A percentile compares a stretch with the other conserved stretches of the same genome.
Evolutionary conservation across 2,113 vertebrate species (phyloP).

Genomic region (Macquaria ambigua): DNA sequence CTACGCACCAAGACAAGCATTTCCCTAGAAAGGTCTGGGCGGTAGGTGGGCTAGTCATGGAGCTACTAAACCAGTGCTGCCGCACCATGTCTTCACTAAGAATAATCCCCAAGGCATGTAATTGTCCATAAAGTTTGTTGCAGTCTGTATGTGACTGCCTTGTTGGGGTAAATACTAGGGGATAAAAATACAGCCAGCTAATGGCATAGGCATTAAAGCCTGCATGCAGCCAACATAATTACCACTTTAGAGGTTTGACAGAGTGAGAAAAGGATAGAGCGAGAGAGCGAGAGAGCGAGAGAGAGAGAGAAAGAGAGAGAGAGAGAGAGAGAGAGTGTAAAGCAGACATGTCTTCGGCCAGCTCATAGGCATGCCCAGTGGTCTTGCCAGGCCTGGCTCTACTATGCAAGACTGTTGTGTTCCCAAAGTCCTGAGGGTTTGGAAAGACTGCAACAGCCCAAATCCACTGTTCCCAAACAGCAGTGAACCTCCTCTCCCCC

Average conservation of each 20-base stretch:
- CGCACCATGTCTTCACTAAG: conserved; percentile 48
- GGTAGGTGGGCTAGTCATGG: conserved; percentile 27
- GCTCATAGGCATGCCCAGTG: conserved; percentile 39
- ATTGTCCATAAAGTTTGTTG: conserved; percentile 56
- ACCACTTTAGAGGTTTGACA: conserved; percentile 63
- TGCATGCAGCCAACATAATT: conserved; percentile 74
- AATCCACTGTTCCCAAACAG: conserved; percentile 55
- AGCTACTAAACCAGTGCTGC: conserved; percentile 38
- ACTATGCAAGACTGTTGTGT: conserved; percentile 56
- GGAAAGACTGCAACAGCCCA: conserved; percentile 40
- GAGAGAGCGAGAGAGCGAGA: conserved; percentile 22
- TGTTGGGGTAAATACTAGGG: conserved; percentile 64
- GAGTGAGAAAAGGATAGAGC: conserved; percentile 52
- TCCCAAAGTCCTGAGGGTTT: conserved; percentile 53
- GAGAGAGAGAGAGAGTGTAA: conserved; percentile 23
- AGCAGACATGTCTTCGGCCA: conserved; percentile 45
- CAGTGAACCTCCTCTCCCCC: conserved; percentile 35
- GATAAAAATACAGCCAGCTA: conserved; percentile 78
- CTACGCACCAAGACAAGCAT: conserved; percentile 7
- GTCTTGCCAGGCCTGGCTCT: conserved; percentile 47
- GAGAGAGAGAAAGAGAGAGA: conserved; percentile 34
- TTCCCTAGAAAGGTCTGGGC: neutral
- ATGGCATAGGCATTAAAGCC: conserved; percentile 76
- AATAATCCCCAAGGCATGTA: conserved; percentile 59
- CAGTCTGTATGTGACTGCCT: conserved; percentile 56